Evolutionary conservation across 2,797 vertebrate species (phyloP), one percentile per base, ranked within the genome.

Genomic region (Picus viridis): DNA sequence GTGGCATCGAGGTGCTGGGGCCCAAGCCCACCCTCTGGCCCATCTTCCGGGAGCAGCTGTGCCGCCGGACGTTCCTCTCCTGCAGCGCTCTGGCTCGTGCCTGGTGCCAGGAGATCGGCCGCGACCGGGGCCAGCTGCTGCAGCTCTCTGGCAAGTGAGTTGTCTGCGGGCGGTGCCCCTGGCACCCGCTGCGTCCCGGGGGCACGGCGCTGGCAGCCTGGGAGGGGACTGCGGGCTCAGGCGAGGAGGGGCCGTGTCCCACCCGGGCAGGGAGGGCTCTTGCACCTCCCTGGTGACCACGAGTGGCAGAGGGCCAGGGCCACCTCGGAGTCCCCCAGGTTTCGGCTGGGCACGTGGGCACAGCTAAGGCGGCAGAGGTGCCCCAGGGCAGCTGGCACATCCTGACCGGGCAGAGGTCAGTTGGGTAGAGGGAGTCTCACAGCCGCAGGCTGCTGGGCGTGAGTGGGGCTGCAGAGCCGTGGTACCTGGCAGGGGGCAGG

Each of bases 11-110:
- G 96, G 98, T 99, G 69, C 96, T 99, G 96, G 99, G 99, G 19
- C 99, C 99, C 20, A 99, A 99, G 96, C 98, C 98, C 13, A 99
- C 98, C 0, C 98, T 99, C 96, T 99, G 99, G 99, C 99, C 99
- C 0, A 97, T 99, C 84, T 99, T 99, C 88, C 99, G 98, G 95
- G 99, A 99, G 97, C 99, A 99, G 97, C 98, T 99, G 76, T 99
- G 99, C 96, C 98, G 98, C 64, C 97, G 98, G 30, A 99, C 99
- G 0, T 98, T 97, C 96, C 98, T 99, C 72, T 99, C 99, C 97
- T 99, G 99, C 97, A 98, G 98, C 10, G 98, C 98, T 85, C 98
- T 97, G 97, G 99, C 99, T 4, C 99, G 98, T 45, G 98, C 98
- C 84, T 99, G 99, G 99, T 98, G 99, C 94, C 98, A 97, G 97